Evolutionary conservation across 1,140 invertebrate species (phyloP).

Genomic region (Phymastichus coffea): DNA sequence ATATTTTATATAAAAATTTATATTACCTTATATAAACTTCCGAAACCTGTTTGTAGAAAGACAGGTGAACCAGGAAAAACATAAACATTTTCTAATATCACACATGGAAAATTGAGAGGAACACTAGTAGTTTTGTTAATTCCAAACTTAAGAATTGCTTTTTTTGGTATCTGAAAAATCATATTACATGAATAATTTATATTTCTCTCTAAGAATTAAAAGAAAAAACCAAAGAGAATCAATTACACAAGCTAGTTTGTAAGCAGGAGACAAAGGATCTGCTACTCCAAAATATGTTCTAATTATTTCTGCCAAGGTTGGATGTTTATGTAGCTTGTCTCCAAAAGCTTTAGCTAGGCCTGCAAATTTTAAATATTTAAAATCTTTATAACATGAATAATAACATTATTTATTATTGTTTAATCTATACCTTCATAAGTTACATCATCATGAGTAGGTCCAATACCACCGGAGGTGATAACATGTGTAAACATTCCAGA

Average conservation of each 20-base stretch:
- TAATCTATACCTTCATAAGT: slow-evolving; percentile 68
- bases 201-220: slow-evolving; percentile 3
- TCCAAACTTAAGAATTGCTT: slow-evolving; percentile 54
- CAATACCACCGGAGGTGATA: slow-evolving; percentile 78
- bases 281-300: slow-evolving; percentile 48
- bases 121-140: slow-evolving; percentile 37
- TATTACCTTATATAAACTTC: slow-evolving; percentile 49
- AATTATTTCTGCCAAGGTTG: slow-evolving; percentile 63
- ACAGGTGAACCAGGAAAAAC: slow-evolving; percentile 78
- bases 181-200: slow-evolving; percentile 8
- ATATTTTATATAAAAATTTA: too few species aligned
- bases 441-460: slow-evolving; percentile 83
- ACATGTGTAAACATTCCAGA: slow-evolving; percentile 66
- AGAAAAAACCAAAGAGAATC: neutral
- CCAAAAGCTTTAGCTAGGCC: slow-evolving; percentile 71
- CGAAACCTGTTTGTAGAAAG: slow-evolving; percentile 65
- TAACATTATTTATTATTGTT: slow-evolving; percentile 6
- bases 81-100: slow-evolving; percentile 71
- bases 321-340: slow-evolving; percentile 61
- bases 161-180: slow-evolving; percentile 51
- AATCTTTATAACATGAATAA: neutral
- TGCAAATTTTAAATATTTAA: slow-evolving; percentile 35
- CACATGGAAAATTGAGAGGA: slow-evolving; percentile 62
- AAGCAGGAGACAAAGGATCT: slow-evolving; percentile 48
- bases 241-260: slow-evolving; percentile 55